These are phyloP conservation scores for Pygocentrus nattereri DNA, from an alignment of 2,797 vertebrate genomes.

Conservation along the genomic window DNA sequence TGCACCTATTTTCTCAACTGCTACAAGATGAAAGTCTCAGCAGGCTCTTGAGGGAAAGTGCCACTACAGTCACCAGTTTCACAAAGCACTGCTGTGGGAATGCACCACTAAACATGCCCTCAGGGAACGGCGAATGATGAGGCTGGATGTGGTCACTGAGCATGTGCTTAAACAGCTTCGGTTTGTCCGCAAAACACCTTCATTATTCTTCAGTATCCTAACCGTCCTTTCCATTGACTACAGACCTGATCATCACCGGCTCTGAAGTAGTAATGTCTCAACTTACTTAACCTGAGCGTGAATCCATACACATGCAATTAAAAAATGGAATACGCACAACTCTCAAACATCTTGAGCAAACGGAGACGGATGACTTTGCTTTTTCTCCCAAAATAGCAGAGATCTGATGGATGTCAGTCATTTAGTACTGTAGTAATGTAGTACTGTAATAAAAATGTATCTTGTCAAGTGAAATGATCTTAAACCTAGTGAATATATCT, in stretches of 20 bases:
- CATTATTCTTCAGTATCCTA: not conserved
- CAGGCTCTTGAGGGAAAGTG: conserved; percentile 27
- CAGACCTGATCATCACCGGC: not conserved
- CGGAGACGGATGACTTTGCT: not conserved
- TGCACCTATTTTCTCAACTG: conserved; percentile 26
- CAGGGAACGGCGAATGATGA: not conserved
- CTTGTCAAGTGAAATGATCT: too few species aligned
- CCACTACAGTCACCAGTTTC: conserved; percentile 16
- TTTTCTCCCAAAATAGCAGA: conserved; percentile 7
- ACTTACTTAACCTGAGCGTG: not conserved
- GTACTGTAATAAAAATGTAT: too few species aligned
- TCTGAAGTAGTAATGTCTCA: not conserved
- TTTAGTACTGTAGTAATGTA: too few species aligned
- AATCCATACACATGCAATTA: not conserved
- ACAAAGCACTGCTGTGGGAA: conserved; percentile 25
- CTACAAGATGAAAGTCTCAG: conserved; percentile 38
- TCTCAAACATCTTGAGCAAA: not conserved
- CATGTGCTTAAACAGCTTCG: not conserved
- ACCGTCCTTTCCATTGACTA: not conserved
- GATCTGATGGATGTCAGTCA: conserved; percentile 1
- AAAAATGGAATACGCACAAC: too few species aligned
- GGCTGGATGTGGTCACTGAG: conserved; percentile 2
- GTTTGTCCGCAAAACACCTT: not conserved
- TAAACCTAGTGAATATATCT: too few species aligned
- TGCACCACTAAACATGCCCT: conserved; percentile 34